Conservation (phyloP, 2,797 vertebrate species). For the Otolemur crassicaudatus region DNA sequence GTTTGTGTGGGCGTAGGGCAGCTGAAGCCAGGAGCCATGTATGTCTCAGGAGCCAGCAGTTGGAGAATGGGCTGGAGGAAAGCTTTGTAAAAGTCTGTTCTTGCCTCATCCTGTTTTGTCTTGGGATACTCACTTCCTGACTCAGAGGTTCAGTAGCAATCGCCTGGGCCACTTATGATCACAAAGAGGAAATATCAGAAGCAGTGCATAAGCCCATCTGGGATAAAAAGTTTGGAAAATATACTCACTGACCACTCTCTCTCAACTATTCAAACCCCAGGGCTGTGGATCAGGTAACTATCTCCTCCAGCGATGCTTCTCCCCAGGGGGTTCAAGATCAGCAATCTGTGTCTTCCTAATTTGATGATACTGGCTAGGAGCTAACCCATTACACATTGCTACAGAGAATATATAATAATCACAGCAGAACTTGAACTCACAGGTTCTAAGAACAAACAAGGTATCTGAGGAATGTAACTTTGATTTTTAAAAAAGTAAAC, state of each 20-base stretch:
- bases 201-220: background rate
- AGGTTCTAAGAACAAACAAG: background rate
- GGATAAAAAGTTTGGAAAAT: background rate
- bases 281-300: background rate
- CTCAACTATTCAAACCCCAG: background rate
- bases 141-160: background rate
- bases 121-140: background rate
- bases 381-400: background rate
- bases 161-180: background rate
- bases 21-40: background rate
- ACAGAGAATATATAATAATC: background rate
- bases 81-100: background rate
- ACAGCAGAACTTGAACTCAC: background rate
- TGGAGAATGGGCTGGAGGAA: background rate
- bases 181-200: background rate
- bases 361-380: background rate
- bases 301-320: background rate
- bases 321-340: background rate
- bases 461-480: background rate
- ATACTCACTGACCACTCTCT: background rate
- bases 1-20: background rate
- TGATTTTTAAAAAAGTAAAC: background rate
- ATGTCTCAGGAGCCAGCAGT: background rate
- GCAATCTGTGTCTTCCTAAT: background rate
- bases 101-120: background rate